Conservation (phyloP, 1,140 invertebrate genomes). For the Nasonia giraulti region DNA sequence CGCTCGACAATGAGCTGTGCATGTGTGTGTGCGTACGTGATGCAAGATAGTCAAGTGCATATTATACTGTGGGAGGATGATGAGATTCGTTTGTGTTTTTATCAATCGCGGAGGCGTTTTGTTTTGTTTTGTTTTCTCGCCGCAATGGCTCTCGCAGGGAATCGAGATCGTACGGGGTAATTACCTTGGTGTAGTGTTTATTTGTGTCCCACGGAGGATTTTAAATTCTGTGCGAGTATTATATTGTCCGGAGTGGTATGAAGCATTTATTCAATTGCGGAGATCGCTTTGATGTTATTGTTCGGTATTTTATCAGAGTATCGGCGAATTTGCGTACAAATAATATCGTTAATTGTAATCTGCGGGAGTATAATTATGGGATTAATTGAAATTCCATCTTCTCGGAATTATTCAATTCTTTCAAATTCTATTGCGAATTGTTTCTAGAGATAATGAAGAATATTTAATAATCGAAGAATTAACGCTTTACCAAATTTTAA, state of each 20-base stretch:
- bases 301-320: background rate
- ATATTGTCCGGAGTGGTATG: background rate
- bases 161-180: background rate
- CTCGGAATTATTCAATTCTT: background rate
- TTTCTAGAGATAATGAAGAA: too few species aligned
- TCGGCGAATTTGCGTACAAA: background rate
- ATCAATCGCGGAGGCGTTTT: background rate
- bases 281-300: background rate
- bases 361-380: background rate
- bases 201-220: background rate
- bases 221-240: background rate
- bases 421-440: background rate
- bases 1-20: constrained; percentile 5
- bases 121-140: background rate
- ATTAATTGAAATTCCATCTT: background rate
- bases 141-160: background rate
- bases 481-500: too few species aligned
- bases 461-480: too few species aligned
- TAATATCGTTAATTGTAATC: background rate
- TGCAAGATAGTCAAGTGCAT: background rate
- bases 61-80: background rate
- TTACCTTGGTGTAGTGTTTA: too few species aligned
- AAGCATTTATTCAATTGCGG: background rate
- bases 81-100: background rate
- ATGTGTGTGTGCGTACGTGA: background rate